phyloP scores from a whole-genome alignment of 2,113 vertebrate genomes.

The Lynx canadensis region DNA sequence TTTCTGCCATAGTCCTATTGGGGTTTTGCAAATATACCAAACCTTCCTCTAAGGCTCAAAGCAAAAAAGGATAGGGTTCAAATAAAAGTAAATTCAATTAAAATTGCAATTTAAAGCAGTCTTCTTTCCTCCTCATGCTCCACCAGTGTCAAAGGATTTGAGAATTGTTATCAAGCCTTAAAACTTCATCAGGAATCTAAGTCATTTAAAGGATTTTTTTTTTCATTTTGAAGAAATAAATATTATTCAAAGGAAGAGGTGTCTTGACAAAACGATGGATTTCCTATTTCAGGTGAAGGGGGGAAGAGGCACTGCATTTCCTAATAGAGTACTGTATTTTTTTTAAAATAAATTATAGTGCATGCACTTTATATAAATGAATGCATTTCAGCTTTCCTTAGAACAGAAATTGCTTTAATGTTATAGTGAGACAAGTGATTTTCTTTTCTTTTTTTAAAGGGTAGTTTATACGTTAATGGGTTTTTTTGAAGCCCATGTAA shows the following conservation, averaged over 20 bases:
- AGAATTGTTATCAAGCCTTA: slow-evolving; percentile 48
- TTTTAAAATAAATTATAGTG: slow-evolving; percentile 74
- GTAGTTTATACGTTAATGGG: slow-evolving; percentile 83
- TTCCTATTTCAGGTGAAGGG: slow-evolving; percentile 59
- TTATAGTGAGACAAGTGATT: slow-evolving; percentile 81
- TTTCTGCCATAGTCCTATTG: not conserved
- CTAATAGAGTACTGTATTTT: slow-evolving; percentile 48
- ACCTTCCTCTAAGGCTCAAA: not conserved
- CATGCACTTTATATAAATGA: slow-evolving; percentile 70
- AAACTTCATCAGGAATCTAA: slow-evolving; percentile 53
- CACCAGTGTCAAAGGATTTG: not conserved
- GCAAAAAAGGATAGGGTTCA: slow-evolving; percentile 2
- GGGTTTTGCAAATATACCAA: slow-evolving; percentile 19
- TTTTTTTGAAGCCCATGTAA: slow-evolving; percentile 82
- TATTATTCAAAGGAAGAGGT: slow-evolving; percentile 43
- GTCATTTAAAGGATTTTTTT: slow-evolving; percentile 17
- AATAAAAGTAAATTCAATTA: slow-evolving; percentile 52
- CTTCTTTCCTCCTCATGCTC: not conserved
- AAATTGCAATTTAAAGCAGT: slow-evolving; percentile 51
- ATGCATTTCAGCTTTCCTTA: slow-evolving; percentile 81
- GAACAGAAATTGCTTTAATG: slow-evolving; percentile 86
- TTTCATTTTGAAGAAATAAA: slow-evolving; percentile 53
- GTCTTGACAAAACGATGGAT: slow-evolving; percentile 34
- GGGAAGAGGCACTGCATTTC: slow-evolving; percentile 59
- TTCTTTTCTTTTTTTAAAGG: slow-evolving; percentile 67